These are phyloP conservation scores for Hyposoter dolosus DNA, from an alignment of 2,888 invertebrate genomes.

Conservation along the genomic window DNA sequence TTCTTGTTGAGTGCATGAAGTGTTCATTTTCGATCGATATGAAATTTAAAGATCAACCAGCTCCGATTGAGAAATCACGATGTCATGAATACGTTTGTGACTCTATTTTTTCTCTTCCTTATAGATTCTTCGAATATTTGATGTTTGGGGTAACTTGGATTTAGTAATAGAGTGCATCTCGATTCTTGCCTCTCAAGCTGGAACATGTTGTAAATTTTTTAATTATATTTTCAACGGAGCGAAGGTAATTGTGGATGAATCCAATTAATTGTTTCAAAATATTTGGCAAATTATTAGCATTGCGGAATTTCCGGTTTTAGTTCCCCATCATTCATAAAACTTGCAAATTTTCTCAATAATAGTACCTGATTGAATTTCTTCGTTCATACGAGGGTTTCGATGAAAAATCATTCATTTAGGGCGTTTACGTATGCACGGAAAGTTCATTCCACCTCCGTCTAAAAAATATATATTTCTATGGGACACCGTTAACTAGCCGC, in stretches of 20 bases:
- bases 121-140: conserved; percentile 57
- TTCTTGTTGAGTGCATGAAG: background rate
- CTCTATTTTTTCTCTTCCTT: background rate
- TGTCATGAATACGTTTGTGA: background rate
- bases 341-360: no score
- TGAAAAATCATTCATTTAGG: no score
- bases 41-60: background rate
- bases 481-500: background rate
- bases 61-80: background rate
- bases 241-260: conserved; percentile 48
- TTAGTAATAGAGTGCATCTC: conserved; percentile 59
- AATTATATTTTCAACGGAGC: conserved; percentile 58
- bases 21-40: no score
- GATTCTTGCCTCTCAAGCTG: conserved; percentile 40
- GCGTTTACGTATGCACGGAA: no score
- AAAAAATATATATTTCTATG: background rate
- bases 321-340: no score
- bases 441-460: no score
- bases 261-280: background rate
- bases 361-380: no score
- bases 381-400: no score
- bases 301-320: no score
- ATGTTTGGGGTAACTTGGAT: conserved; percentile 61
- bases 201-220: conserved; percentile 38
- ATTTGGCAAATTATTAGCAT: background rate